Conservation (phyloP, 2,113 vertebrate genomes). For the Cromileptes altivelis region DNA sequence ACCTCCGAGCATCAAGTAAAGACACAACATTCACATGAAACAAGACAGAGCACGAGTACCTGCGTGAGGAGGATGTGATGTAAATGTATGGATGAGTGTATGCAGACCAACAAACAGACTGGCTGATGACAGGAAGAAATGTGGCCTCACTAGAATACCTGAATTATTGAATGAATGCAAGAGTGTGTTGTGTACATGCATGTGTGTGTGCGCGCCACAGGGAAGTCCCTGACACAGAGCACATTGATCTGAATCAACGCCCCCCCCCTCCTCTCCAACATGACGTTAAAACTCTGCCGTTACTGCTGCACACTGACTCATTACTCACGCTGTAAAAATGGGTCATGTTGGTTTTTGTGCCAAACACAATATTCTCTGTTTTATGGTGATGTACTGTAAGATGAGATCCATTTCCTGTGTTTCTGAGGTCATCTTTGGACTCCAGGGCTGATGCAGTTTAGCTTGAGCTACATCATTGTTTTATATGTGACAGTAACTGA, state of each 20-base stretch:
- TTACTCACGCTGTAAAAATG: neutral
- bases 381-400: too few relatives aligned
- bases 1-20: constrained; percentile 22
- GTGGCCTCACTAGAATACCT: neutral
- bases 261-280: neutral
- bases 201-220: neutral
- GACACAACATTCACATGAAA: constrained; percentile 10
- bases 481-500: neutral
- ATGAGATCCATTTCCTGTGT: neutral
- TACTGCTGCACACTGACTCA: constrained; percentile 3
- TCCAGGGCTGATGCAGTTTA: neutral
- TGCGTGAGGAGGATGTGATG: constrained; percentile 5
- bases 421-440: neutral
- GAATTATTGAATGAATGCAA: neutral
- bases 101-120: neutral
- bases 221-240: constrained; percentile 26
- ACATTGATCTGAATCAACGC: constrained; percentile 41
- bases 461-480: neutral
- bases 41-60: neutral
- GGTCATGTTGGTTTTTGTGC: neutral
- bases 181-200: constrained; percentile 1
- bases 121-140: neutral
- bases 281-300: constrained; percentile 23
- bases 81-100: neutral
- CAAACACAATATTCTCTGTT: neutral